A percentile compares a stretch with the other conserved stretches of the same genome.
Evolutionary conservation across 2,113 vertebrate genomes (phyloP).

Genomic region (Pluvialis apricaria): DNA sequence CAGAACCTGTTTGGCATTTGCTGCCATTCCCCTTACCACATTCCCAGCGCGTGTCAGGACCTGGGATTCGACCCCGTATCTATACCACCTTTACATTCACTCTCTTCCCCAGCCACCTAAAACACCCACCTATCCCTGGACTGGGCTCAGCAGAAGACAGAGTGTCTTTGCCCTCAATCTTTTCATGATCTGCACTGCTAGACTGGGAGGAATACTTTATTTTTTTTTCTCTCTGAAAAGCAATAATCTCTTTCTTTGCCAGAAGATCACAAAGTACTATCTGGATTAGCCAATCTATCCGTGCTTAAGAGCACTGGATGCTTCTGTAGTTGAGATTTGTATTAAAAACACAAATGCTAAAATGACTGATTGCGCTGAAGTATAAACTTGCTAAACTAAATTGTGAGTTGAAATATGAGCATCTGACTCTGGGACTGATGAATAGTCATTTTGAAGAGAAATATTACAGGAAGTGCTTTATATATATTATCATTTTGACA

Average conservation of each 20-base stretch:
- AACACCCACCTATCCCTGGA: not conserved
- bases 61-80: not conserved
- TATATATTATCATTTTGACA: slow-evolving; percentile 66
- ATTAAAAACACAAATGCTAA: slow-evolving; percentile 38
- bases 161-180: not conserved
- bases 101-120: not conserved
- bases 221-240: not conserved
- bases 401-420: slow-evolving; percentile 60
- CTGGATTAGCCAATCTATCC: slow-evolving; percentile 42
- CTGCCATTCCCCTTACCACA: not conserved
- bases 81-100: not conserved
- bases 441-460: slow-evolving; percentile 60
- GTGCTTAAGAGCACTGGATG: not conserved
- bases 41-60: not conserved
- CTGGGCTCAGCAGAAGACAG: not conserved
- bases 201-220: not conserved
- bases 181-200: not conserved
- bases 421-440: slow-evolving; percentile 35
- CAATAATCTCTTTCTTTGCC: slow-evolving; percentile 3
- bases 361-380: slow-evolving; percentile 52
- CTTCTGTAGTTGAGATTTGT: slow-evolving; percentile 22
- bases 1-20: not conserved
- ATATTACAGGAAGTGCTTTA: slow-evolving; percentile 64
- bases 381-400: slow-evolving; percentile 63
- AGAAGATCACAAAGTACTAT: slow-evolving; percentile 28